Evolutionary conservation across 2,888 invertebrate genomes (phyloP), one percentile per base, ranked within the genome.

Genomic region (Agriopis aurantiaria): DNA sequence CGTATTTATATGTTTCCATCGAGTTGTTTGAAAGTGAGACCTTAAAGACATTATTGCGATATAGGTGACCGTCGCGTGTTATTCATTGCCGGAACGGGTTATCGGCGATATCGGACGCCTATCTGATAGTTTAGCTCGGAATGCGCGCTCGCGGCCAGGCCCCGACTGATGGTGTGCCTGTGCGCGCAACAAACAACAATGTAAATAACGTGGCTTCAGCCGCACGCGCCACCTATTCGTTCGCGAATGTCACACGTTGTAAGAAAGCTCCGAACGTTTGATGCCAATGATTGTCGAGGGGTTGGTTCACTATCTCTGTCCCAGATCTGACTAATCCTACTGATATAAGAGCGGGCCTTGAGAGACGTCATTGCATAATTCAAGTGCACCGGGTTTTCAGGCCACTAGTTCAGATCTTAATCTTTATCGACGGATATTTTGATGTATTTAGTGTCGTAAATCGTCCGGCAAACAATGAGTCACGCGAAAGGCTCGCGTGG

Each of bases 81-180:
- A 57, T 68, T 74, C 66, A 67, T 68, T 62, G 71, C 58, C 68
- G 49, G 68, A 65, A 65, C 52, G 40, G 40, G 59, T 64, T 74
- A 74, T 74, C 69, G 60, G 45, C 52, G 68, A 61, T 64, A 72
- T 68, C 67, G 48, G n/a, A 4, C 59, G 46, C 41, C 12, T 73
- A 72, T 75, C 71, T 56, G 76, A 76, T 76, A 71, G 23, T 53
- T 69, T 76, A 72, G 72, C 74, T 61, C 43, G 41, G 43, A 68
- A 67, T 10, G 41, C 10, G 56, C 53, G 12, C 8, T 11, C 10
- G 17, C n/a, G 5, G 17, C 10, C 4, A 8, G n/a, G 10, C 17
- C n/a, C 8, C 41, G 48, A n/a, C 7, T n/a, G 48, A 12, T 12
- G 12, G 46, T 40, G 12, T 40, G 4, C 52, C 12, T 40, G 12